Evolutionary conservation across 2,797 vertebrate species (phyloP).

Genomic region (Poecilia picta): DNA sequence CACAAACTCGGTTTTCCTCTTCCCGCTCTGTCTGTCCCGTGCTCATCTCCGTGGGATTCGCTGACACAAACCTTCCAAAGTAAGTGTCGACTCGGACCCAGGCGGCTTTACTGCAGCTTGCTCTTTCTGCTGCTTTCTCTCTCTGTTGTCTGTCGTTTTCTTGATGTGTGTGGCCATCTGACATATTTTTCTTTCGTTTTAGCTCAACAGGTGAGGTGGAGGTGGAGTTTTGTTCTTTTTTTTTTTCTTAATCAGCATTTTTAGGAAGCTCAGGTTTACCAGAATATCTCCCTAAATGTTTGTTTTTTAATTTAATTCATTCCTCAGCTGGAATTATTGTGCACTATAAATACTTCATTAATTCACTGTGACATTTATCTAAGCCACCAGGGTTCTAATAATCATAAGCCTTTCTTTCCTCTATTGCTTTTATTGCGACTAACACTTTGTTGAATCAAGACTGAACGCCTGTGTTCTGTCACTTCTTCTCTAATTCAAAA

Average conservation of each 20-base stretch:
- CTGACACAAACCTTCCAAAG: slow-evolving; percentile 49
- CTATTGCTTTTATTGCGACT: neutral
- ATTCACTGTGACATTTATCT: neutral
- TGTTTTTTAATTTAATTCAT: neutral
- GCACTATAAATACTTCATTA: neutral
- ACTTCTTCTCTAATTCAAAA: slow-evolving; percentile 14
- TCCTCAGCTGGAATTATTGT: slow-evolving; percentile 1
- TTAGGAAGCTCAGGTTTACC: neutral
- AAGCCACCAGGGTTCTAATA: neutral
- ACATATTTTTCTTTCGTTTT: slow-evolving; percentile 7
- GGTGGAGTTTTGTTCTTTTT: neutral
- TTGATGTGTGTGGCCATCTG: neutral
- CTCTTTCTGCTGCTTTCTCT: slow-evolving; percentile 18
- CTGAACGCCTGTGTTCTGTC: slow-evolving; percentile 1
- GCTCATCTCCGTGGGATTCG: slow-evolving; percentile 52
- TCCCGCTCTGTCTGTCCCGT: slow-evolving; percentile 52
- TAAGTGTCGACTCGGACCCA: slow-evolving; percentile 53
- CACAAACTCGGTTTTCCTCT: slow-evolving; percentile 45
- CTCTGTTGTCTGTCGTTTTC: neutral
- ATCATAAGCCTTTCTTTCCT: neutral
- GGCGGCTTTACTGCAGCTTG: slow-evolving; percentile 40
- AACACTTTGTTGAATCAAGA: slow-evolving; percentile 1
- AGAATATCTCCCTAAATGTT: neutral
- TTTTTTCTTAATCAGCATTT: neutral
- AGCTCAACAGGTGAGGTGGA: slow-evolving; percentile 10